Conservation (phyloP, 2,113 vertebrate species). For the Plecotus auritus region DNA sequence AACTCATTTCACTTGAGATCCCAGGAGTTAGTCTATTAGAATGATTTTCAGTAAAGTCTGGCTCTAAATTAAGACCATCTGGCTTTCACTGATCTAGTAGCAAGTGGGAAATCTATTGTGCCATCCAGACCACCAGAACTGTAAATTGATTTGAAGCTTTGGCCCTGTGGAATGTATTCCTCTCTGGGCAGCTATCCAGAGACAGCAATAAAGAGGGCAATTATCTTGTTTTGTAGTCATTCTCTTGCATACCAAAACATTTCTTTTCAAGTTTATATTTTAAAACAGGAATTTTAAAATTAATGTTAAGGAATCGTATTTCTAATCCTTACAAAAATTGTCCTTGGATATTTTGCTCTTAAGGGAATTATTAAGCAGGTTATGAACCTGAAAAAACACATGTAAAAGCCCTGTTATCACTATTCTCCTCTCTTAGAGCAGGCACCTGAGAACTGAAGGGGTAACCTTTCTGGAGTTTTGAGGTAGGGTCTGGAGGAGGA, state of each 20-base stretch:
- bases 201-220: not conserved
- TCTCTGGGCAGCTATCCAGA: conserved; percentile 49
- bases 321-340: not conserved
- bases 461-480: not conserved
- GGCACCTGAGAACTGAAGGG: not conserved
- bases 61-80: conserved; percentile 56
- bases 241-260: not conserved
- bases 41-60: conserved; percentile 55
- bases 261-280: conserved; percentile 41
- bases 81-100: conserved; percentile 23
- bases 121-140: conserved; percentile 37
- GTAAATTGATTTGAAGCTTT: conserved; percentile 41
- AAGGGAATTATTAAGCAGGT: not conserved
- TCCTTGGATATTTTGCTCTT: not conserved
- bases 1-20: conserved; percentile 52
- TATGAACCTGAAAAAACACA: not conserved
- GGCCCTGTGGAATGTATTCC: not conserved
- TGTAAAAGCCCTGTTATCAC: not conserved
- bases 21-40: conserved; percentile 42
- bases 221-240: conserved; percentile 16
- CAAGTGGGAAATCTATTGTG: conserved; percentile 42
- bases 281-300: conserved; percentile 6
- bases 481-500: not conserved
- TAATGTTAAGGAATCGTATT: not conserved
- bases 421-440: not conserved